Conservation (phyloP, 2,113 vertebrate species). For the Girardinichthys multiradiatus region DNA sequence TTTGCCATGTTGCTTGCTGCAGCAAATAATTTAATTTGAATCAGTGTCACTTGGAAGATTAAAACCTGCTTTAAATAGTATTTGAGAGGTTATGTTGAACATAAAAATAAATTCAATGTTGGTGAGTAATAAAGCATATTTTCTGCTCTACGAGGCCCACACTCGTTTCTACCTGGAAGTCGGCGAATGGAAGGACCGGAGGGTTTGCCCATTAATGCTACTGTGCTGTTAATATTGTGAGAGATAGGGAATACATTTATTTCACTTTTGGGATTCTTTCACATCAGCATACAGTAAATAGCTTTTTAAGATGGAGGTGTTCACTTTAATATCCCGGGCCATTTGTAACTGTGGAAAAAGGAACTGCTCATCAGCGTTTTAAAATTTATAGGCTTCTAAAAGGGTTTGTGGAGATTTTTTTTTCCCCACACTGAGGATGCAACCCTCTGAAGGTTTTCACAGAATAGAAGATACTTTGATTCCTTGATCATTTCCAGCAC, state of each 20-base stretch:
- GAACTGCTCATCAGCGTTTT: constrained; percentile 69
- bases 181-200: constrained; percentile 2
- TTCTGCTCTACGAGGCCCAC: background rate
- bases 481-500: constrained; percentile 18
- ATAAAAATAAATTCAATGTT: background rate
- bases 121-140: constrained; percentile 1
- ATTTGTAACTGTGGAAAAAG: constrained; percentile 65
- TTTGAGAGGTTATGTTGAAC: background rate
- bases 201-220: constrained; percentile 53
- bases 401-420: constrained; percentile 39
- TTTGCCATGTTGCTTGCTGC: background rate
- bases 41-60: background rate
- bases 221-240: constrained; percentile 54
- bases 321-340: constrained; percentile 71
- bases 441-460: constrained; percentile 10
- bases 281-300: constrained; percentile 65
- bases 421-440: background rate
- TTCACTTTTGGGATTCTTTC: constrained; percentile 65
- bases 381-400: constrained; percentile 50
- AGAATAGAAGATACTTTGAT: constrained; percentile 8
- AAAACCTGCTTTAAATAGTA: background rate
- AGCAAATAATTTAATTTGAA: background rate
- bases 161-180: constrained; percentile 19
- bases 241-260: constrained; percentile 57
- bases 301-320: constrained; percentile 65